Evolutionary conservation across 2,113 vertebrate genomes (phyloP).

Genomic region (Aplodontia rufa): DNA sequence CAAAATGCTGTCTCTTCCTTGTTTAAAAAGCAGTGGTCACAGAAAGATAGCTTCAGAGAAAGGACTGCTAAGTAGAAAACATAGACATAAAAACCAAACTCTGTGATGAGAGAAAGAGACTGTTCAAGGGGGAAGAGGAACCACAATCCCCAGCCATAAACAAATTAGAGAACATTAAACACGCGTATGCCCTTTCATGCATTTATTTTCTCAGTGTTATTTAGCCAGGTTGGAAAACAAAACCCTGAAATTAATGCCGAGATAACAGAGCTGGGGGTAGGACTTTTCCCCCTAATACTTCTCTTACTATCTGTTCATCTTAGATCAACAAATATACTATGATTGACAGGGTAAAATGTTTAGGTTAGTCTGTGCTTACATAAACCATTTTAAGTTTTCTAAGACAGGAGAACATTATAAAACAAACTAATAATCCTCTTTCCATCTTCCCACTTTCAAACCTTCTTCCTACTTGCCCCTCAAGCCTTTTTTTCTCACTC

Average conservation of each 20-base stretch:
- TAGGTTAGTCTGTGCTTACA: conserved; percentile 85
- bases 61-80: conserved; percentile 47
- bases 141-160: conserved; percentile 87
- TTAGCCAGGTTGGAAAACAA: conserved; percentile 86
- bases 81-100: conserved; percentile 4
- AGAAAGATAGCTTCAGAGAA: neutral
- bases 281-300: conserved; percentile 85
- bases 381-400: conserved; percentile 86
- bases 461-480: conserved; percentile 32
- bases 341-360: conserved; percentile 92
- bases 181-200: conserved; percentile 85
- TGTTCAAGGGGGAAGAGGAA: conserved; percentile 64
- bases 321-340: conserved; percentile 92
- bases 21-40: neutral
- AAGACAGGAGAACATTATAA: conserved; percentile 80
- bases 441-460: conserved; percentile 40
- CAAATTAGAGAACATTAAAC: conserved; percentile 91
- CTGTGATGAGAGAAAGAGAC: conserved; percentile 28
- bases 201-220: conserved; percentile 94
- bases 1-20: neutral
- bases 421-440: conserved; percentile 81
- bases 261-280: conserved; percentile 88
- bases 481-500: neutral
- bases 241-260: conserved; percentile 86
- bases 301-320: conserved; percentile 90